phyloP scores from a whole-genome alignment of 2,113 vertebrate genomes.

The Delphinus delphis region DNA sequence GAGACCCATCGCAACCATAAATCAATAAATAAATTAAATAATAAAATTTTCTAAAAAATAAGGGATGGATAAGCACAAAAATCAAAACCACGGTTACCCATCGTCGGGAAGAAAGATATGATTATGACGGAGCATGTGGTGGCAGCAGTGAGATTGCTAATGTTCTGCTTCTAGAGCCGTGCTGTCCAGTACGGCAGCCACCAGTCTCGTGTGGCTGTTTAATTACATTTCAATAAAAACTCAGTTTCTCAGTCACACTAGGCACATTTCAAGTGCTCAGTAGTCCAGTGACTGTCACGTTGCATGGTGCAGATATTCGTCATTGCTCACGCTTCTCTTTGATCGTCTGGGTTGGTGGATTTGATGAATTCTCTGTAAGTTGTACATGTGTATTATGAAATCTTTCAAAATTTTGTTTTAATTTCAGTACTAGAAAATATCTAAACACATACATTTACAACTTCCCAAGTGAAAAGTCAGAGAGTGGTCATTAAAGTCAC shows the following conservation, averaged over 20 bases:
- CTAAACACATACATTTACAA: not conserved
- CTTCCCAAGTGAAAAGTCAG: not conserved
- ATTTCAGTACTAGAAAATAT: not conserved
- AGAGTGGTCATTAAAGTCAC: not conserved
- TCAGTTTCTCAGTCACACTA: not conserved
- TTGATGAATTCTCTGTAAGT: not conserved
- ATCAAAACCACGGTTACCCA: accelerated
- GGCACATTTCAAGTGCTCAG: not conserved
- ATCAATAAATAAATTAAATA: too few relatives aligned
- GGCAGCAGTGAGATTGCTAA: accelerated
- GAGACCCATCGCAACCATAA: too few relatives aligned
- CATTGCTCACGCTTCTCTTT: accelerated
- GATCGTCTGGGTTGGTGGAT: not conserved
- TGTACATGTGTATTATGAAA: not conserved
- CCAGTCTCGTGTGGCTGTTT: not conserved
- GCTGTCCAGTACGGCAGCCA: not conserved
- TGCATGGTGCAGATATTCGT: not conserved
- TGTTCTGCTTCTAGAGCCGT: accelerated
- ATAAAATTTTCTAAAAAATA: too few relatives aligned
- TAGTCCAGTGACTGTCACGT: accelerated
- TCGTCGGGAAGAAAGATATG: accelerated
- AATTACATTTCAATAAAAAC: not conserved
- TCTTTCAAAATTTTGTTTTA: not conserved
- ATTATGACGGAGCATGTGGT: accelerated
- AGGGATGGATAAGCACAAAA: not conserved